A percentile compares a stretch with the other conserved stretches of the same genome.
Evolutionary conservation across 2,888 invertebrate genomes (phyloP).

Genomic region (Drosophila engyochracea): DNA sequence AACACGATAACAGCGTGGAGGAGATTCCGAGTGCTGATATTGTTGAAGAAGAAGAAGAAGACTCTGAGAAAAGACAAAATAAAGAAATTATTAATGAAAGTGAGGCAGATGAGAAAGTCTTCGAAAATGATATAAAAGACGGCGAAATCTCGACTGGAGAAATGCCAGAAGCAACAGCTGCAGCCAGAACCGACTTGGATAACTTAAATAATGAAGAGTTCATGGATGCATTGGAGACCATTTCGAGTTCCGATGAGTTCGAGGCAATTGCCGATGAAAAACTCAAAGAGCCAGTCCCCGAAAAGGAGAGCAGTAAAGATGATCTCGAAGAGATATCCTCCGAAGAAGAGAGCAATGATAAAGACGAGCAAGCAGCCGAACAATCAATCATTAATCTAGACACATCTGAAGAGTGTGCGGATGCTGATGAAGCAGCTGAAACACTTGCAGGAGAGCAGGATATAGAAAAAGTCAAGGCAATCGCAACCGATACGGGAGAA

Average conservation of each 20-base stretch:
- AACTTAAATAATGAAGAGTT: slow-evolving; percentile 53
- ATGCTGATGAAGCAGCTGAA: background rate
- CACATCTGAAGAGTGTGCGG: slow-evolving; percentile 46
- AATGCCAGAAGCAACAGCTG: background rate
- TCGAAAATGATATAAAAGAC: background rate
- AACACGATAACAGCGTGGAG: slow-evolving; percentile 14
- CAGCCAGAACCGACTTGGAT: slow-evolving; percentile 1
- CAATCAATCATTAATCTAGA: slow-evolving; percentile 57
- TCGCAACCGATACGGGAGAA: background rate
- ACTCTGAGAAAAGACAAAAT: background rate
- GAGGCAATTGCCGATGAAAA: slow-evolving; percentile 18
- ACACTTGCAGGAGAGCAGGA: background rate
- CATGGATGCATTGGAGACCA: slow-evolving; percentile 65
- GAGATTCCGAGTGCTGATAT: background rate
- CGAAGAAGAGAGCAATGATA: slow-evolving; percentile 50
- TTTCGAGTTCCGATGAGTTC: slow-evolving; percentile 67
- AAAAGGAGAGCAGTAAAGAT: slow-evolving; percentile 9
- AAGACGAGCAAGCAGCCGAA: background rate
- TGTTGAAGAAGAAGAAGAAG: slow-evolving; percentile 1
- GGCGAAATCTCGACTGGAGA: background rate
- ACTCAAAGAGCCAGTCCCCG: background rate
- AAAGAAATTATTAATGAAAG: slow-evolving; percentile 7
- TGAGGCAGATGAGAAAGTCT: slow-evolving; percentile 10
- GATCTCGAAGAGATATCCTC: slow-evolving; percentile 57
- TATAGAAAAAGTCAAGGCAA: background rate